A percentile compares a stretch with the other conserved stretches of the same genome.
Conservation (phyloP, 2,888 invertebrate genomes). For the Eristalis tenax region DNA sequence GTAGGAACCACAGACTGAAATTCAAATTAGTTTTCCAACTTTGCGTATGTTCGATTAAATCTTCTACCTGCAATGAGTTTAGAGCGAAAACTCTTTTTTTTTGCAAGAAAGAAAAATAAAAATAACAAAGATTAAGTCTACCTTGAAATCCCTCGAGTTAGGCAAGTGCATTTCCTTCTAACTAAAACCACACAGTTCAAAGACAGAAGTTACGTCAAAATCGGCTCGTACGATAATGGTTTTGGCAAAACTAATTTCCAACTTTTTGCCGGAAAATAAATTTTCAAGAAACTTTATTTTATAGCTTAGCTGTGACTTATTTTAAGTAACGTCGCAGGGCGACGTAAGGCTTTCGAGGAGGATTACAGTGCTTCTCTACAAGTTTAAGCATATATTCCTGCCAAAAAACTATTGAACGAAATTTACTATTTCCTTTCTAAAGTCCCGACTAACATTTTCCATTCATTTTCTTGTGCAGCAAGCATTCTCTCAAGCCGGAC, state of each 20-base stretch:
- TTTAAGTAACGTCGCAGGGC: constrained; percentile 26
- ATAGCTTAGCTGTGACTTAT: constrained; percentile 26
- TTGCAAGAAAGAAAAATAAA: not conserved
- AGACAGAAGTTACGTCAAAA: constrained; percentile 33
- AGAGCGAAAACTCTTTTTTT: constrained; percentile 27
- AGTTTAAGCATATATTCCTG: not conserved
- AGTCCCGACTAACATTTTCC: no score
- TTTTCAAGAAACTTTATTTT: constrained; percentile 13
- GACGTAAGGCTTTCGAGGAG: not conserved
- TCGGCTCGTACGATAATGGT: constrained; percentile 19
- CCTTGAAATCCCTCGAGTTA: not conserved
- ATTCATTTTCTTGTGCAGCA: no score
- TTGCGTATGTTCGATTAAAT: constrained; percentile 41
- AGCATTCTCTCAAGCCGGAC: no score
- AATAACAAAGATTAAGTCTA: not conserved
- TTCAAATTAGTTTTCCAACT: constrained; percentile 19
- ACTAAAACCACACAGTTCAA: constrained; percentile 4
- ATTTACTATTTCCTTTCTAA: no score
- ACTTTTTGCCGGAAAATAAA: constrained; percentile 32
- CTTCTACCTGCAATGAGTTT: constrained; percentile 28
- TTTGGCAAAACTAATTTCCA: constrained; percentile 43
- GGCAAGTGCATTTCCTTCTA: constrained; percentile 2
- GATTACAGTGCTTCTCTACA: not conserved
- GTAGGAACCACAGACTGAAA: not conserved
- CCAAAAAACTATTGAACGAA: no score